A percentile compares a stretch with the other conserved stretches of the same genome.
phyloP scores from a whole-genome alignment of 2,888 invertebrate genomes.

The Xanthia icteritia region DNA sequence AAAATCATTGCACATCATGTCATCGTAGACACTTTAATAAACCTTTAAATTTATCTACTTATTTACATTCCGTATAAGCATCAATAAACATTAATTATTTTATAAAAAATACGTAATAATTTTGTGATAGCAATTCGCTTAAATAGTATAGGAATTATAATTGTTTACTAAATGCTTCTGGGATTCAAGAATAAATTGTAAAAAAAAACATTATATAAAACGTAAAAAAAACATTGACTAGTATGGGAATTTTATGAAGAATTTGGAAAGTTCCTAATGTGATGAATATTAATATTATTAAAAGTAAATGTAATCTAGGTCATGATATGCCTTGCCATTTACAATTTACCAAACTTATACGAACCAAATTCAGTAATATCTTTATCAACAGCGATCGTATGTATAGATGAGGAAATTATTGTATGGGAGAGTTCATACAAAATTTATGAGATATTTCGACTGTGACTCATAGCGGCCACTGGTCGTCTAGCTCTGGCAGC shows the following conservation, averaged over 20 bases:
- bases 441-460: background rate
- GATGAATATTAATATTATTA: slow-evolving; percentile 6
- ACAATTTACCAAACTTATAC: slow-evolving; percentile 5
- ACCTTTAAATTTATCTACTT: slow-evolving; percentile 51
- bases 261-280: slow-evolving; percentile 31
- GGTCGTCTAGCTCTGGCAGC: background rate
- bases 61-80: slow-evolving; percentile 60
- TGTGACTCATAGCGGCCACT: background rate
- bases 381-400: background rate
- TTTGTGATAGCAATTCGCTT: slow-evolving; percentile 56
- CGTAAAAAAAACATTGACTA: slow-evolving; percentile 59
- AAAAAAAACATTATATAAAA: slow-evolving; percentile 32
- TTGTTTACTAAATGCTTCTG: slow-evolving; percentile 60
- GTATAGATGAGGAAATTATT: background rate
- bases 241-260: slow-evolving; percentile 53
- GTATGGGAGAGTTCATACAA: background rate
- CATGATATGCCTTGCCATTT: slow-evolving; percentile 44
- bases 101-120: slow-evolving; percentile 51
- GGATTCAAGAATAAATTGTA: slow-evolving; percentile 23
- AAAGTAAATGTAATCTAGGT: slow-evolving; percentile 11
- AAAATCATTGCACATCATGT: slow-evolving; percentile 72
- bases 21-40: slow-evolving; percentile 50
- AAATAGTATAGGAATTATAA: slow-evolving; percentile 34
- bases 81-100: slow-evolving; percentile 38
- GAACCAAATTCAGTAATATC: slow-evolving; percentile 1